These are phyloP conservation scores for Pachyuromys duprasi DNA, from an alignment of 2,797 vertebrate species.

Conservation along the genomic window DNA sequence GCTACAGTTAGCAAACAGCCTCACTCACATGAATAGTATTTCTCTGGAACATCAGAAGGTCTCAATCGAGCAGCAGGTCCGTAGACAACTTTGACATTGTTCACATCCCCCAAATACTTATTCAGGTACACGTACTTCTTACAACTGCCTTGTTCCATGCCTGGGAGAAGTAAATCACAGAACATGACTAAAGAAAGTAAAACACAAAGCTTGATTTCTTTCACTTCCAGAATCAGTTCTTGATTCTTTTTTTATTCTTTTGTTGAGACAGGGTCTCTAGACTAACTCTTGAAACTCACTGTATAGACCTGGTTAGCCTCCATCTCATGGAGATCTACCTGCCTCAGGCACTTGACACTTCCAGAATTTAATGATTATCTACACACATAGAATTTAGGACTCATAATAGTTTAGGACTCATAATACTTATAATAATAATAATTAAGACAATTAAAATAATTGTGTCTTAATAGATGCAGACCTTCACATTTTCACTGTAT, in stretches of 20 bases:
- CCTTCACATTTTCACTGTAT: neutral
- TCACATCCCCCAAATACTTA: slow-evolving; percentile 87
- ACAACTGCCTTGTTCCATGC: slow-evolving; percentile 96
- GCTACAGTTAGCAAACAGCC: slow-evolving; percentile 57
- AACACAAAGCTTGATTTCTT: slow-evolving; percentile 10
- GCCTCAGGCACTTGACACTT: neutral
- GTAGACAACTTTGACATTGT: slow-evolving; percentile 90
- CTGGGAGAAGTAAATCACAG: slow-evolving; percentile 83
- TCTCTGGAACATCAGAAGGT: slow-evolving; percentile 91
- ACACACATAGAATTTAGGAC: neutral
- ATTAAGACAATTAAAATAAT: too few species aligned
- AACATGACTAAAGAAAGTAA: slow-evolving; percentile 12
- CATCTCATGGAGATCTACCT: neutral
- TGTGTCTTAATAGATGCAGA: neutral
- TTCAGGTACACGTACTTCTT: slow-evolving; percentile 89
- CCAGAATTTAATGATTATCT: slow-evolving; percentile 26
- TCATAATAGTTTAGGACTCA: neutral
- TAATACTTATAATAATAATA: too few species aligned
- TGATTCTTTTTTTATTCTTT: neutral
- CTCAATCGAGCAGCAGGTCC: slow-evolving; percentile 95
- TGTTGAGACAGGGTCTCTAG: neutral
- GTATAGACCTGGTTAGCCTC: too few species aligned
- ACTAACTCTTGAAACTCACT: neutral
- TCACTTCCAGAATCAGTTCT: neutral
- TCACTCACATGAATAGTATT: slow-evolving; percentile 95